A percentile compares a stretch with the other conserved stretches of the same genome.
Conservation (phyloP, 2,113 vertebrate genomes). For the Chlorodrepanis virens region DNA sequence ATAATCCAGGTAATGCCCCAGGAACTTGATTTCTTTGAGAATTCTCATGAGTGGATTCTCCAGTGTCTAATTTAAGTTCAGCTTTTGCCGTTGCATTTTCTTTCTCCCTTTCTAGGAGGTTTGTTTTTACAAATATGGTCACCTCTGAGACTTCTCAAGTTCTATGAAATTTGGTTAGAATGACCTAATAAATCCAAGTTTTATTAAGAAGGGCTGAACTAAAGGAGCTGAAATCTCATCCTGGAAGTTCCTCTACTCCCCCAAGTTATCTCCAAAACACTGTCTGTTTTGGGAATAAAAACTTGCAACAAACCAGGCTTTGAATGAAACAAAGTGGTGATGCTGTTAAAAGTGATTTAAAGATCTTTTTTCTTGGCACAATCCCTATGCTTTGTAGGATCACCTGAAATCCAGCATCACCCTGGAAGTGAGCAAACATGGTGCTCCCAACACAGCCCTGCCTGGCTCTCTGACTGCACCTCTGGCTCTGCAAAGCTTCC, state of each 20-base stretch:
- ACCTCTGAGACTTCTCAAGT: neutral
- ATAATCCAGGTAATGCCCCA: rapidly evolving
- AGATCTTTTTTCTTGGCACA: neutral
- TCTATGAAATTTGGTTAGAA: neutral
- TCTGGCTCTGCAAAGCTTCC: neutral
- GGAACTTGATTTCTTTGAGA: neutral
- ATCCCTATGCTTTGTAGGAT: neutral
- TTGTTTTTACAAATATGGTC: neutral
- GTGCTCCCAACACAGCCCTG: neutral
- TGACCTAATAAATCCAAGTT: neutral
- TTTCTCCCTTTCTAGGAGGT: neutral
- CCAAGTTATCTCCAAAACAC: neutral
- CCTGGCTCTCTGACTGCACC: neutral
- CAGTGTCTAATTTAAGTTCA: neutral
- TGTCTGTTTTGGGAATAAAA: neutral
- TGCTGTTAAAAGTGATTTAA: neutral
- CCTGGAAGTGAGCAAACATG: rapidly evolving
- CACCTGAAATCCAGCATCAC: neutral
- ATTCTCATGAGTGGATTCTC: neutral
- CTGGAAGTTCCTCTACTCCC: neutral
- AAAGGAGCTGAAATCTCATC: neutral
- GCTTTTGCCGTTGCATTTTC: neutral
- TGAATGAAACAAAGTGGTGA: neutral
- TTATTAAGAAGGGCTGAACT: neutral
- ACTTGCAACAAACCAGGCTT: neutral